Conservation (phyloP, 2,113 vertebrate species). For the Saguinus midas region DNA sequence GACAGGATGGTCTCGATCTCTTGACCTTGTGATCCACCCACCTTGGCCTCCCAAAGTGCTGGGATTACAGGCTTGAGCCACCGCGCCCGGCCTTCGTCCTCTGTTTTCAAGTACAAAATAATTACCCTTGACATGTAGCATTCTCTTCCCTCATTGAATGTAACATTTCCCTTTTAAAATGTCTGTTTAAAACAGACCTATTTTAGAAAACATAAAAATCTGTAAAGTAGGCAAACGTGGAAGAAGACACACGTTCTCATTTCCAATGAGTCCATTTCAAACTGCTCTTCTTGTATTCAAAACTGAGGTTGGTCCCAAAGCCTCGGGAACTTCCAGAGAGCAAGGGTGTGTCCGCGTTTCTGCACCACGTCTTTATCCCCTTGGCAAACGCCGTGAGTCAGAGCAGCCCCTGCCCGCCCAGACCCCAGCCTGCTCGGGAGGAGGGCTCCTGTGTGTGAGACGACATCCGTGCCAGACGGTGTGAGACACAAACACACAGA, state of each 20-base stretch:
- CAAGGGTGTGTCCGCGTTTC: not conserved
- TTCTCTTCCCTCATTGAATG: not conserved
- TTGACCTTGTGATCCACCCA: no score
- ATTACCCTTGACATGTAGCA: not conserved
- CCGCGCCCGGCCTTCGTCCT: not conserved
- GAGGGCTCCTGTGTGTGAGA: no score
- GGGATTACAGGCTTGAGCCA: no score
- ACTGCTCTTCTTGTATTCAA: not conserved
- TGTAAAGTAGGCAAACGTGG: not conserved
- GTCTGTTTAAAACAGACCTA: fast-evolving
- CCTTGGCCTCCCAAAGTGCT: no score
- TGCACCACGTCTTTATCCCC: fast-evolving
- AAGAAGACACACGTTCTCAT: not conserved
- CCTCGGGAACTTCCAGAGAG: not conserved
- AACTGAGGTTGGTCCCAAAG: not conserved
- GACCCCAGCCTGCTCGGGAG: not conserved
- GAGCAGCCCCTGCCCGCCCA: not conserved
- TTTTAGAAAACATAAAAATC: not conserved
- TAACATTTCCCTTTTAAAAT: not conserved
- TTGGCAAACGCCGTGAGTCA: not conserved
- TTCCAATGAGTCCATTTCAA: not conserved
- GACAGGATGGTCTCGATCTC: no score
- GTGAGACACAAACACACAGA: not conserved
- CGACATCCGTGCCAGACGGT: not conserved
- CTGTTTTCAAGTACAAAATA: not conserved